Evolutionary conservation across 2,797 vertebrate species (phyloP), one percentile per base, ranked within the genome.

Genomic region (Protonibea diacanthus): DNA sequence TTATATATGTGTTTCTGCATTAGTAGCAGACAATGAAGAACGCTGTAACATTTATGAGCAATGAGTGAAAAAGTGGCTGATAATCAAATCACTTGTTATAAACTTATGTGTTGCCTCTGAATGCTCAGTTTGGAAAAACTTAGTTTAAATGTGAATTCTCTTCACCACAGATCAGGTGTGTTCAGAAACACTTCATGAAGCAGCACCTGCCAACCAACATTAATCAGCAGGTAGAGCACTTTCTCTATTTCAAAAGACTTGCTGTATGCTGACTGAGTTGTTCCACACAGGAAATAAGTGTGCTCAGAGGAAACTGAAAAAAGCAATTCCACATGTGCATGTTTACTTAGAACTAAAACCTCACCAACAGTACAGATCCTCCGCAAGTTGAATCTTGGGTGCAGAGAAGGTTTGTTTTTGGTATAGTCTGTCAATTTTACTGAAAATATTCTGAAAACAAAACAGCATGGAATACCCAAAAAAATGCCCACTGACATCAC

Each of bases 281-380:
- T 40, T 74, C 55, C 21, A 20, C 38, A 80, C 55, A 77, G 71
- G 71, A 85, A 70, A 57, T 18, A 44, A 33, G 38, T 74, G 13
- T 53, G 9, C 66, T 58, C 61, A 74, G 25, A 74, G 74, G 78
- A 84, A 84, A 61, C 48, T 47, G 61, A 63, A 56, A 56, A 29
- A 29, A 48, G 29, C 57, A 38, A 25, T 38, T 33, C 23, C 12
- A 4, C 33, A 38, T 8, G 29, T 55, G 13, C 21, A 2, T 14
- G 23, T 23, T 21, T 33, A 40, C 21, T 51, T 18, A 17, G 29
- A 11, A 25, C 14, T 58, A 23, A 56, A 62, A 42, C 51, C 1
- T 0, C 33, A 8, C 27, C 44, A 4, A 18, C n/a, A 58, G 33
- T n/a, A 56, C 20, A 38, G 42, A 62, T 6, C 40, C 44, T 18